phyloP scores from a whole-genome alignment of 2,113 vertebrate species.

The Elaphurus davidianus region DNA sequence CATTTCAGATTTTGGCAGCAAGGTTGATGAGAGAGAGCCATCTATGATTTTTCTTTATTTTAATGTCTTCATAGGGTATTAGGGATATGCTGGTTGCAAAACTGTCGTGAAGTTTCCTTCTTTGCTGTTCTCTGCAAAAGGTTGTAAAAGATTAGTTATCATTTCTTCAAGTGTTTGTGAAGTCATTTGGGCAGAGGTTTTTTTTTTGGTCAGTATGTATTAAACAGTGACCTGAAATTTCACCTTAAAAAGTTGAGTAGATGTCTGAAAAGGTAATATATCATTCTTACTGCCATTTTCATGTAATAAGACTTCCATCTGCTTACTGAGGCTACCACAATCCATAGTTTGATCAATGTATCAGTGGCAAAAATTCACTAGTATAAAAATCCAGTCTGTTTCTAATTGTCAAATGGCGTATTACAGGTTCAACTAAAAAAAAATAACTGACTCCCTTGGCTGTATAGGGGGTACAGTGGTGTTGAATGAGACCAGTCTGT shows the following conservation, averaged over 20 bases:
- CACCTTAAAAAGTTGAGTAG: neutral
- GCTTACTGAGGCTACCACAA: neutral
- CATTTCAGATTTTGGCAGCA: neutral
- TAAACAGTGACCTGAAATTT: neutral
- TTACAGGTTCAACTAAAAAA: neutral
- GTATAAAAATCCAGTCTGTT: neutral
- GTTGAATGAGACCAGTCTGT: neutral
- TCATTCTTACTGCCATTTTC: neutral
- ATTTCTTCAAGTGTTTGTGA: neutral
- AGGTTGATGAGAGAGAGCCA: neutral
- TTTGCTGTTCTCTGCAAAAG: neutral
- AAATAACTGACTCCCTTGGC: neutral
- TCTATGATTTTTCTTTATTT: neutral
- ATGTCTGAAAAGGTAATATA: neutral
- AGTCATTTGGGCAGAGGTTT: neutral
- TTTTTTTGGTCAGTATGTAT: neutral
- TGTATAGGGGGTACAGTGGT: neutral
- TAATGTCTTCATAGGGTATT: neutral
- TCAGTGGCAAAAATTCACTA: neutral
- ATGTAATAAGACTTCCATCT: neutral
- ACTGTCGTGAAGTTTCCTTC: neutral
- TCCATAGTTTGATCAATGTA: neutral
- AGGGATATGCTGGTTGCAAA: neutral
- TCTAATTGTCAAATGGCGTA: neutral
- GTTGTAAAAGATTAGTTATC: neutral